phyloP scores from a whole-genome alignment of 1,140 invertebrate species.

The Drosophila mauritiana region DNA sequence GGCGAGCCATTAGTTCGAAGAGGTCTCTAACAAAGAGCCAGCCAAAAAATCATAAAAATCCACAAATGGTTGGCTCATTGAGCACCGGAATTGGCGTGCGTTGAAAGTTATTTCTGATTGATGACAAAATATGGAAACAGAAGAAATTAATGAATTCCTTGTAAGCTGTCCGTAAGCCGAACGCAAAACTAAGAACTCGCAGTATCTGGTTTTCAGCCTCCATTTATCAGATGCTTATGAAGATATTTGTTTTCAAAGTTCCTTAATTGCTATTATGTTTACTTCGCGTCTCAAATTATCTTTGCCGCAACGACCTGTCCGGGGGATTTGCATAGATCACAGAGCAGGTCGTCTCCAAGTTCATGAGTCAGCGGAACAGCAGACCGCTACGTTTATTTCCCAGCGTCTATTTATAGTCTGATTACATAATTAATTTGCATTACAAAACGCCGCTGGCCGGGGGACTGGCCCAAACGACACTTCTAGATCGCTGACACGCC shows the following conservation, averaged over 20 bases:
- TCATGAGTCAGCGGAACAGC: conserved; percentile 56
- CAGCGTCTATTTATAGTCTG: conserved; percentile 62
- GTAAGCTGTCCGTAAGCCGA: conserved; percentile 54
- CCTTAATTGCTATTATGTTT: conserved; percentile 79
- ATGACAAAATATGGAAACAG: conserved; percentile 76
- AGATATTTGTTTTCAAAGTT: conserved; percentile 68
- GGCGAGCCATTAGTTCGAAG: conserved; percentile 53
- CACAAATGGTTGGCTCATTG: conserved; percentile 54
- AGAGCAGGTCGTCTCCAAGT: conserved; percentile 23
- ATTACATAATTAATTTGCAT: conserved; percentile 76
- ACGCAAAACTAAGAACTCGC: conserved; percentile 44
- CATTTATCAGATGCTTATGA: conserved; percentile 66
- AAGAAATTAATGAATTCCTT: conserved; percentile 79
- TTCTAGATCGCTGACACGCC: conserved; percentile 66
- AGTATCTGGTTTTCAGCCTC: conserved; percentile 68
- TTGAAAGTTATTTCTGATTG: conserved; percentile 83
- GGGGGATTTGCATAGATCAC: conserved; percentile 66
- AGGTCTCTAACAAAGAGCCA: conserved; percentile 13
- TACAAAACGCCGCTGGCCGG: conserved; percentile 54
- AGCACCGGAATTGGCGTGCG: conserved; percentile 72
- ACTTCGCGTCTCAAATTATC: conserved; percentile 41
- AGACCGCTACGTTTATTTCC: conserved; percentile 40
- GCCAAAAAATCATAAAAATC: conserved; percentile 30
- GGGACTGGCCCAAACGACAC: conserved; percentile 47
- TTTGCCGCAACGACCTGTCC: conserved; percentile 47